Evolutionary conservation across 2,888 invertebrate species (phyloP), one percentile per base, ranked within the genome.

Genomic region (Oxytorus armatus): DNA sequence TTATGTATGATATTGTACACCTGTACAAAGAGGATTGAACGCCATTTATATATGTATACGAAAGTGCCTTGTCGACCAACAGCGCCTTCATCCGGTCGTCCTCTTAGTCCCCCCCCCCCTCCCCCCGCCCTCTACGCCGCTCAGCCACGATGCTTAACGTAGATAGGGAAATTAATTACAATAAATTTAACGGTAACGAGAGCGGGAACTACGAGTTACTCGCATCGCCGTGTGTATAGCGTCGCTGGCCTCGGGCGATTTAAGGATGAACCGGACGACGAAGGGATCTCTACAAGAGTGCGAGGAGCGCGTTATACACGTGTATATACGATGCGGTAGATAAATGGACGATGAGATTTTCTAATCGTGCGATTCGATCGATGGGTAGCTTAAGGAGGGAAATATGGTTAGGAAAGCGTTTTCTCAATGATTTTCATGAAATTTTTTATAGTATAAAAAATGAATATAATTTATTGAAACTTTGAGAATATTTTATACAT

Each of bases 161-260:
- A 89, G 91, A 91, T 92, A 91, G 87, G 88, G 86, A 92, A 91
- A 91, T 91, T 91, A 91, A 91, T 91, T 91, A 90, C 89, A 91
- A 90, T 90, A 90, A 90, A 91, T 91, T 92, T 89, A 89, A 89
- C 89, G 89, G 89, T 89, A 91, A 91, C 88, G 88, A 90, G 90
- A 88, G 87, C 89, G 88, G 86, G 84, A 87, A 86, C 85, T 74
- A 65, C 72, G 57, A 57, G 69, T 55, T 3, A n/a, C 36, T 73
- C 65, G 44, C 53, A 77, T 77, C 80, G 63, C 68, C 25, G 44
- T 57, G 66, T 39, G n/a, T 36, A 51, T 11, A 47, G 57, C 33
- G 16, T 61, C 47, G 74, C 14, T 51, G n/a, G 77, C 73, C 73
- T 14, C 55, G 63, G 69, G 73, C 65, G 80, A 77, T 80, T 80